Conservation (phyloP, 2,797 vertebrate species). For the Apogon talboti region DNA sequence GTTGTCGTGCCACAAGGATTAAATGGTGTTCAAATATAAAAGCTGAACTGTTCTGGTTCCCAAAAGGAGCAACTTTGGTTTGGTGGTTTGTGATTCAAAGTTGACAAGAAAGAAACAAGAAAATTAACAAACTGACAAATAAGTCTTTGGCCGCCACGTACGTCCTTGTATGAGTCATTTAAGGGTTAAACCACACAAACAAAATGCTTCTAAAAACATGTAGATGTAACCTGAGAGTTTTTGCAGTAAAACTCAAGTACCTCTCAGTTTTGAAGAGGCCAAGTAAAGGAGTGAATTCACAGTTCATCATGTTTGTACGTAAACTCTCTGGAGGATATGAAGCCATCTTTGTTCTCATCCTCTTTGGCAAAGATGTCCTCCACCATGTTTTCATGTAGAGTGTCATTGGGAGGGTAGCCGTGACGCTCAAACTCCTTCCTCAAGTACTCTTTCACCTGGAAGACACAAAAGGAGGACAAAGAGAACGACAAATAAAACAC, state of each 20-base stretch:
- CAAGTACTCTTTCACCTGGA: conserved; percentile 93
- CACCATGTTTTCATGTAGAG: conserved; percentile 91
- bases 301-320: conserved; percentile 96
- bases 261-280: too few relatives aligned
- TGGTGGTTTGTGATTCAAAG: background rate
- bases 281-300: conserved; percentile 63
- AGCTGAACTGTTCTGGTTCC: background rate
- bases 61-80: background rate
- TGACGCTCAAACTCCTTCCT: conserved; percentile 94
- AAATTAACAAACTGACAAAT: background rate
- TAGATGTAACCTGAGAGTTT: conserved; percentile 36
- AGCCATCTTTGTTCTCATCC: conserved; percentile 94
- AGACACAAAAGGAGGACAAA: background rate
- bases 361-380: conserved; percentile 96
- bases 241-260: background rate
- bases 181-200: conserved; percentile 7
- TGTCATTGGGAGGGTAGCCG: conserved; percentile 92
- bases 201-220: conserved; percentile 8
- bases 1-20: too few relatives aligned
- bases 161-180: background rate
- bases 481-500: too few relatives aligned
- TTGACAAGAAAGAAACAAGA: too few relatives aligned
- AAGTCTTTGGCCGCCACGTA: background rate
- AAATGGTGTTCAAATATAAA: background rate
- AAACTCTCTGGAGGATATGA: conserved; percentile 96